Conservation (phyloP, 2,888 invertebrate species). For the Melanargia galathea region DNA sequence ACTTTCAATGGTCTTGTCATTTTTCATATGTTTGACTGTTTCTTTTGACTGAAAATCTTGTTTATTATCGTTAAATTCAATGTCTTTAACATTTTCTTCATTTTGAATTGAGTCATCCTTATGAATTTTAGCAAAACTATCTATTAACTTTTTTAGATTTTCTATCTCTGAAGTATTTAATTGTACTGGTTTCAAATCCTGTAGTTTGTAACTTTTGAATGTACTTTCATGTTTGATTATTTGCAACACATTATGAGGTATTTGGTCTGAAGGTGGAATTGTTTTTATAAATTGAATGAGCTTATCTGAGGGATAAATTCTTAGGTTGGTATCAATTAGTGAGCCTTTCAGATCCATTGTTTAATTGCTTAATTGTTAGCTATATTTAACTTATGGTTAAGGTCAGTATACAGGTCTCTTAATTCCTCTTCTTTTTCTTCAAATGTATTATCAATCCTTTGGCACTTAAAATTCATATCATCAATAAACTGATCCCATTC, state of each 20-base stretch:
- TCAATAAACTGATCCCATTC: conserved; percentile 90
- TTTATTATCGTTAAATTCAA: not conserved
- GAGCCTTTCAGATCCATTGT: conserved; percentile 80
- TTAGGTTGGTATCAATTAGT: conserved; percentile 84
- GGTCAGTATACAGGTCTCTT: conserved; percentile 86
- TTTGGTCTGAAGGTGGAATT: conserved; percentile 66
- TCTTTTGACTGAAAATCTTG: not conserved
- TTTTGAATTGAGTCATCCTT: not conserved
- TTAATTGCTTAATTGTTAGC: conserved; percentile 58
- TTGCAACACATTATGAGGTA: conserved; percentile 79
- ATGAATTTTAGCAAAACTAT: conserved; percentile 19
- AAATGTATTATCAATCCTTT: conserved; percentile 89
- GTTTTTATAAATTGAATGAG: conserved; percentile 80
- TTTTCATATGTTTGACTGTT: not conserved
- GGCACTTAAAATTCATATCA: conserved; percentile 89
- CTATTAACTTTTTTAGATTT: conserved; percentile 56
- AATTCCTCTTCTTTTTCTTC: conserved; percentile 90
- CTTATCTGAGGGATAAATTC: conserved; percentile 83
- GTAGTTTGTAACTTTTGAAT: conserved; percentile 41
- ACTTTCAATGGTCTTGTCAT: not conserved
- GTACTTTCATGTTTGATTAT: conserved; percentile 49
- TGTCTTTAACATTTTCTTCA: not conserved
- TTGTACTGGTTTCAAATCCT: conserved; percentile 45
- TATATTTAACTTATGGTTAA: conserved; percentile 88
- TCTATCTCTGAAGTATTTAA: conserved; percentile 57